Conservation (phyloP, 2,888 invertebrate genomes). For the Neuroscelio doddi region DNA sequence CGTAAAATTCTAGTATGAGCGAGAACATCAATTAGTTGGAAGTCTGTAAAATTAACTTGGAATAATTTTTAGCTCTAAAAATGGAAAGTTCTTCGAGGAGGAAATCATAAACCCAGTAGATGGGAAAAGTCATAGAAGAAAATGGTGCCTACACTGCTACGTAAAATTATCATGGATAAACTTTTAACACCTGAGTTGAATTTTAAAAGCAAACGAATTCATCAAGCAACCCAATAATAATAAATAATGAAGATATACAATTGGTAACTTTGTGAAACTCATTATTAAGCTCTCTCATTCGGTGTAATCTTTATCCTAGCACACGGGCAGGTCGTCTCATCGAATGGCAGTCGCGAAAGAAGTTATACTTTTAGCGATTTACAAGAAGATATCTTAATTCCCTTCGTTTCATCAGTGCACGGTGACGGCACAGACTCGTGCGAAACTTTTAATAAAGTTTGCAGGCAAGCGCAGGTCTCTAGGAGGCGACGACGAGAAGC, state of each 20-base stretch:
- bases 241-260: slow-evolving; percentile 39
- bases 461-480: slow-evolving; percentile 31
- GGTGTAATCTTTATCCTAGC: slow-evolving; percentile 33
- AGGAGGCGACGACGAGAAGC: slow-evolving; percentile 26
- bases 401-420: slow-evolving; percentile 53
- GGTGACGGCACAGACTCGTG: slow-evolving; percentile 25
- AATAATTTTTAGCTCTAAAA: too few relatives aligned
- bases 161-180: too few relatives aligned
- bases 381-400: slow-evolving; percentile 63
- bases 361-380: slow-evolving; percentile 51
- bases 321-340: slow-evolving; percentile 28
- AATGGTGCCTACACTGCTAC: too few relatives aligned
- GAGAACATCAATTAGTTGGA: too few relatives aligned
- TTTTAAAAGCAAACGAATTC: too few relatives aligned
- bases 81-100: too few relatives aligned
- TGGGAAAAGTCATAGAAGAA: too few relatives aligned
- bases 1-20: too few relatives aligned
- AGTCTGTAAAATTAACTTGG: too few relatives aligned
- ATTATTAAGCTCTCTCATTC: slow-evolving; percentile 26
- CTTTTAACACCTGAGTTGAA: too few relatives aligned
- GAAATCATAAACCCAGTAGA: too few relatives aligned
- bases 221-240: too few relatives aligned
- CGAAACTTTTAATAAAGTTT: slow-evolving; percentile 64
- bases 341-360: slow-evolving; percentile 34
- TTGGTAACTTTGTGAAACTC: slow-evolving; percentile 41